Evolutionary conservation across 2,888 invertebrate genomes (phyloP), one percentile per base, ranked within the genome.

Genomic region (Julus scanicus): DNA sequence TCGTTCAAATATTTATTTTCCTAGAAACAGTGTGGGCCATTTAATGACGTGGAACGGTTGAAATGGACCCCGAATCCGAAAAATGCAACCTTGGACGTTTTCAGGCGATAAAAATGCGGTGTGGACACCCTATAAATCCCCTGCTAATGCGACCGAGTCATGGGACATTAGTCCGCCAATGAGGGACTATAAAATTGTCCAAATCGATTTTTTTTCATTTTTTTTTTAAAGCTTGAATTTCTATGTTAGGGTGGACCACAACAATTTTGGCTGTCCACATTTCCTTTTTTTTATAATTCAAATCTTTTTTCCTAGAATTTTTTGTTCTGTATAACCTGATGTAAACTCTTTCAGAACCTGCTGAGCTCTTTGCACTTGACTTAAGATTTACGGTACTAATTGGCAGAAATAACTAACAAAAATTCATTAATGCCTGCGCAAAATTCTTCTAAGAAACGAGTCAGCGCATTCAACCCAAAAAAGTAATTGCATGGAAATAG

Each of bases 1-100:
- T 63, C 63, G 63, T 63, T 63, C 63, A 63, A 63, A 63, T 63
- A 63, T 63, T 63, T 63, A 63, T 63, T 63, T 63, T 63, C 63
- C n/a, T 63, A 17, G 63, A 63, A 63, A 63, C 63, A 63, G 63
- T 20, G 63, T 20, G 6, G 6, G 63, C 63, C 63, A 63, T 63
- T 63, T 63, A 63, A 63, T 63, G 63, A 63, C 4, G 63, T 63
- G 63, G 63, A 63, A 63, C 63, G 63, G n/a, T 63, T 63, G 63
- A 63, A 63, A 63, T 63, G 63, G 63, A 63, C 63, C 63, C n/a
- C 63, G 63, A 63, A 63, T 63, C n/a, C 63, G 20, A 63, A 63
- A 63, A 63, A 63, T 63, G 20, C 63, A 20, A 63, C 63, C 63
- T 63, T 63, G 63, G 63, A 63, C n/a, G 63, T 63, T 63, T 63